Conservation (phyloP, 2,113 vertebrate species). For the Sander lucioperca region DNA sequence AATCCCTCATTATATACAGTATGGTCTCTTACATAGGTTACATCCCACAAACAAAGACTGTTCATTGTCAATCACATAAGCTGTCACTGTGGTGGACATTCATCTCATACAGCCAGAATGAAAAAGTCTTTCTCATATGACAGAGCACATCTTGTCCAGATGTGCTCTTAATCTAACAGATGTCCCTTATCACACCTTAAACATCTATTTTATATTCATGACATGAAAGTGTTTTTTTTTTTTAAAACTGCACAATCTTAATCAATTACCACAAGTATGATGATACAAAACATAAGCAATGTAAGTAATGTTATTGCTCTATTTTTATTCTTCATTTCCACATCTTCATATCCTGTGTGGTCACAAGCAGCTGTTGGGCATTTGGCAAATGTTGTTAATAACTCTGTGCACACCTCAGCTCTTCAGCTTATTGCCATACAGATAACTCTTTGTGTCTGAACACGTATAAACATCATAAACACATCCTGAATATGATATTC, state of each 20-base stretch:
- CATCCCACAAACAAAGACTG: conserved; percentile 4
- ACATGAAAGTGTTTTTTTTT: conserved; percentile 16
- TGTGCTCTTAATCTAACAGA: conserved; percentile 47
- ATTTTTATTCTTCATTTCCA: too few species aligned
- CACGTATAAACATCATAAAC: neutral
- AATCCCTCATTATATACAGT: neutral
- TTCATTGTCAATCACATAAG: conserved; percentile 9
- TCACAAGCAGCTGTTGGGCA: conserved; percentile 38
- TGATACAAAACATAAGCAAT: neutral
- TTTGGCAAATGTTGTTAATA: conserved; percentile 7
- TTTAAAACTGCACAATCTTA: conserved; percentile 2
- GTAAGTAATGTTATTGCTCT: conserved; percentile 23
- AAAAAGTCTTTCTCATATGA: conserved; percentile 29
- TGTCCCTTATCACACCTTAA: conserved; percentile 40
- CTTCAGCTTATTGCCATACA: conserved; percentile 5
- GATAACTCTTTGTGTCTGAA: neutral
- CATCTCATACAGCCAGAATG: conserved; percentile 20
- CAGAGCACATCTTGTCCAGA: conserved; percentile 60
- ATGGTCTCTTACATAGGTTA: neutral
- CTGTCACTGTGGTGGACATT: conserved; percentile 20
- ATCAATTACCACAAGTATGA: conserved; percentile 15
- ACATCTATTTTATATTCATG: conserved; percentile 46
- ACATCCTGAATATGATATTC: neutral
- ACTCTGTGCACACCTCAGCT: neutral
- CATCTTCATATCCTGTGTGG: conserved; percentile 27